Evolutionary conservation across 1,140 invertebrate genomes (phyloP), one percentile per base, ranked within the genome.

Genomic region (Polypedilum pembai): DNA sequence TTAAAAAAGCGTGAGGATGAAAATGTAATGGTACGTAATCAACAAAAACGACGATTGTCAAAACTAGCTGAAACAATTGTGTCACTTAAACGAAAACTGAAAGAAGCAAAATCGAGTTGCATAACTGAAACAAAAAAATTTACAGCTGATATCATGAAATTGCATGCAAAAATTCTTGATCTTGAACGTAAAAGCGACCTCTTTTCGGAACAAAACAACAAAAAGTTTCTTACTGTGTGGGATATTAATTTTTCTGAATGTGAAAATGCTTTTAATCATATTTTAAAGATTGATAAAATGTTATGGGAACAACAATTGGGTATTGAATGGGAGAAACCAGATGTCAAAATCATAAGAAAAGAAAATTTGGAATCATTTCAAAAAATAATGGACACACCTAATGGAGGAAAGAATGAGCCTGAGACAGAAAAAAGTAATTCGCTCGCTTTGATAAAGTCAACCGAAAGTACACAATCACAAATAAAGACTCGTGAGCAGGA

Each of bases 1-100:
- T 79, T 95, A 18, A 93, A 92, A 81, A 90, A 90, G 79, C 85
- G 92, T 8, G 93, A 95, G 79, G 92, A 94, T 75, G 93, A 95
- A 82, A 95, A 94, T 80, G 85, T 88, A 0, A 90, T 93, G 73
- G 89, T 94, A 0, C 89, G 90, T 79, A 91, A 90, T 74, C 89
- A 93, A 78, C 93, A 94, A 78, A 94, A 94, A 79, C 85, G 92
- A 10, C 88, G 89, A 79, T 86, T 95, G 2, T 91, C 93, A 78
- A 92, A 92, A 78, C 84, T 94, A 74, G 89, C 92, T 41, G 91
- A 93, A 78, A 79, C 86, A 0, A 85, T 91, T 8, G 89, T 88
- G 76, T 80, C 80, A 41, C 80, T 92, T 40, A 88, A 88, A 75
- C 80, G 83, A 7, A 89, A 89, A 80, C 86, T 88, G 66, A 83